These are phyloP conservation scores for Cerceris ruficornis DNA, from an alignment of 2,888 invertebrate genomes.

Conservation along the genomic window DNA sequence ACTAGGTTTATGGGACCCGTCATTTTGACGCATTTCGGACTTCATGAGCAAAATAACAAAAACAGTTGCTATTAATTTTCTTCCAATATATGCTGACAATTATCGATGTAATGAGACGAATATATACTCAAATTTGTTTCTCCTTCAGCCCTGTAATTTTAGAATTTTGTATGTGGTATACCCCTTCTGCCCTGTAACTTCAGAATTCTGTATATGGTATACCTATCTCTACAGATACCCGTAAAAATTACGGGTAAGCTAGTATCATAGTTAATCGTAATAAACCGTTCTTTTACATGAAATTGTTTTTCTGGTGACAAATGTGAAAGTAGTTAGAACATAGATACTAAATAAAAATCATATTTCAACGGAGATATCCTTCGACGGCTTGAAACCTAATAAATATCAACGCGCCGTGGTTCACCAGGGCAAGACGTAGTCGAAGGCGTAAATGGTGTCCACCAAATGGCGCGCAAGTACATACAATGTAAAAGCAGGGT, in stretches of 20 bases:
- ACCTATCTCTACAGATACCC: constrained; percentile 4
- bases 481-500: too few species aligned
- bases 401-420: too few species aligned
- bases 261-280: constrained; percentile 3
- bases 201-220: background rate
- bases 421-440: too few species aligned
- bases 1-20: constrained; percentile 8
- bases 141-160: background rate
- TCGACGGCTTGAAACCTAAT: background rate
- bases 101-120: background rate
- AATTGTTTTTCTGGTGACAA: constrained; percentile 19
- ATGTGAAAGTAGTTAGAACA: constrained; percentile 16
- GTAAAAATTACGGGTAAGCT: background rate
- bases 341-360: constrained; percentile 10
- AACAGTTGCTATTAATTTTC: constrained; percentile 2
- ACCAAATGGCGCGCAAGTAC: too few species aligned
- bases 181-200: too few species aligned
- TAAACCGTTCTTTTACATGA: constrained; percentile 18
- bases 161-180: too few species aligned
- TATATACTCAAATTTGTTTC: constrained; percentile 1
- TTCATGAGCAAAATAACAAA: constrained; percentile 4
- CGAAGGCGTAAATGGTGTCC: too few species aligned
- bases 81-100: constrained; percentile 1
- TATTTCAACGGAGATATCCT: background rate
- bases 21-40: background rate